A percentile compares a stretch with the other conserved stretches of the same genome.
phyloP scores from a whole-genome alignment of 64 coral and sea anemone species.

The Anthopleura sola region DNA sequence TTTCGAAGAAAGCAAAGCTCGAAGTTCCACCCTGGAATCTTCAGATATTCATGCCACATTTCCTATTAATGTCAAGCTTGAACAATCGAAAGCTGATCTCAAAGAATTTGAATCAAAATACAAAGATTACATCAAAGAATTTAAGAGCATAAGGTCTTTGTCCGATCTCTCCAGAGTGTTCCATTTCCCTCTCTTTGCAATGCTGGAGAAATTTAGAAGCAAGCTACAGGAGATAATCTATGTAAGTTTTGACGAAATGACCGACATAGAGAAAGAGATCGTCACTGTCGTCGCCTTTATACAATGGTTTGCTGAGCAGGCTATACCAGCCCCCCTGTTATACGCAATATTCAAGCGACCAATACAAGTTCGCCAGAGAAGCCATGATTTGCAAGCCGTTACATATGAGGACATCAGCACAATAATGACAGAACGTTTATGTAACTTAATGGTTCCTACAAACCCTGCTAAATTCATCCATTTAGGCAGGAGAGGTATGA shows the following conservation, averaged over 20 bases:
- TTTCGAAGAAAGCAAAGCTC: conserved; percentile 19
- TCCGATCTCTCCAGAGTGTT: conserved; percentile 49
- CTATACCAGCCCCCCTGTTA: conserved; percentile 44
- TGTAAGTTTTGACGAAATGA: conserved; percentile 57
- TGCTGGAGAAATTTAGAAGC: conserved; percentile 54
- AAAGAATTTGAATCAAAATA: conserved; percentile 64
- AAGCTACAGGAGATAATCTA: conserved; percentile 55
- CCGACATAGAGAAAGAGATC: conserved; percentile 42
- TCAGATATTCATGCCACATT: conserved; percentile 40
- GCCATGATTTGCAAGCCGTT: background rate
- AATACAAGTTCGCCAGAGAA: background rate
- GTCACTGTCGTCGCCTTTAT: conserved; percentile 58
- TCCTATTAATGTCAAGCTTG: conserved; percentile 48
- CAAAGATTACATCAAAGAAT: conserved; percentile 57
- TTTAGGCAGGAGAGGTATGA: background rate
- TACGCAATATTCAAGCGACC: conserved; percentile 48
- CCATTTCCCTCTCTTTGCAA: conserved; percentile 77
- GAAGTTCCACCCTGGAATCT: conserved; percentile 1
- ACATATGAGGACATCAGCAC: conserved; percentile 76
- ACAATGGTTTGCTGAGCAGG: conserved; percentile 58
- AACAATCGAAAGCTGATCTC: conserved; percentile 60
- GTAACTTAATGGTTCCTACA: conserved; percentile 70
- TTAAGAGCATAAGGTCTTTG: background rate
- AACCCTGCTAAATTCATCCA: conserved; percentile 16
- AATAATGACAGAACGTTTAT: conserved; percentile 65